Evolutionary conservation across 2,113 vertebrate genomes (phyloP).

Genomic region (Chaenogobius annularis): DNA sequence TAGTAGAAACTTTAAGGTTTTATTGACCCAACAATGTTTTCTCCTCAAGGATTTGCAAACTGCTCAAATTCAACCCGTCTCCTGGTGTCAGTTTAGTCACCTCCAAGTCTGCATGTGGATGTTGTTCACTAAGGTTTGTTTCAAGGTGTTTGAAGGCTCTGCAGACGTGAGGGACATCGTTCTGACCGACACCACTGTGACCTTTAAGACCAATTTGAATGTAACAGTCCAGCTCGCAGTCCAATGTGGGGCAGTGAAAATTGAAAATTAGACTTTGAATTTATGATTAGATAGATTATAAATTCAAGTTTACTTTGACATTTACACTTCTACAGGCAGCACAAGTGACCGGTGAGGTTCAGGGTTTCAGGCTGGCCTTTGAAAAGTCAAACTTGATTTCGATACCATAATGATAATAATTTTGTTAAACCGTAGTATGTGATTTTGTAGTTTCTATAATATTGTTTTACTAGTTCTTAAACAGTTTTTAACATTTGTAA

Average conservation of each 20-base stretch:
- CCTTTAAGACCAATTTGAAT: conserved; percentile 12
- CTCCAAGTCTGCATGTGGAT: background rate
- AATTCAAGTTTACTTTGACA: background rate
- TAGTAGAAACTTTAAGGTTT: background rate
- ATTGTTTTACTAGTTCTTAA: too few species aligned
- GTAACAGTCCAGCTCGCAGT: conserved; percentile 7
- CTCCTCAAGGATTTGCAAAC: background rate
- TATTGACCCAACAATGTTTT: background rate
- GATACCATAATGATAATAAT: too few species aligned
- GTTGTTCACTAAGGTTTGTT: conserved; percentile 28
- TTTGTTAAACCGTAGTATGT: too few species aligned
- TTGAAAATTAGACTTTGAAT: background rate
- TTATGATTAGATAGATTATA: background rate
- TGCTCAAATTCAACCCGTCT: background rate
- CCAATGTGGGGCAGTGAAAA: background rate
- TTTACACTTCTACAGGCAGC: background rate
- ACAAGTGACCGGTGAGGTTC: background rate
- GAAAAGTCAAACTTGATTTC: too few species aligned
- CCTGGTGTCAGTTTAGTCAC: background rate
- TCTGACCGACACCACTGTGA: conserved; percentile 68
- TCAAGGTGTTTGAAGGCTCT: conserved; percentile 36
- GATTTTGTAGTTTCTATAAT: too few species aligned
- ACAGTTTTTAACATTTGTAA: too few species aligned
- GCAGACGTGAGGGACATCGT: conserved; percentile 18
- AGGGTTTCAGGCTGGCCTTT: background rate